Percentiles rank a stretch among this genome's conserved stretches.
These are phyloP conservation scores for Microtus californicus DNA, from an alignment of 2,797 vertebrate genomes.

Conservation along the genomic window DNA sequence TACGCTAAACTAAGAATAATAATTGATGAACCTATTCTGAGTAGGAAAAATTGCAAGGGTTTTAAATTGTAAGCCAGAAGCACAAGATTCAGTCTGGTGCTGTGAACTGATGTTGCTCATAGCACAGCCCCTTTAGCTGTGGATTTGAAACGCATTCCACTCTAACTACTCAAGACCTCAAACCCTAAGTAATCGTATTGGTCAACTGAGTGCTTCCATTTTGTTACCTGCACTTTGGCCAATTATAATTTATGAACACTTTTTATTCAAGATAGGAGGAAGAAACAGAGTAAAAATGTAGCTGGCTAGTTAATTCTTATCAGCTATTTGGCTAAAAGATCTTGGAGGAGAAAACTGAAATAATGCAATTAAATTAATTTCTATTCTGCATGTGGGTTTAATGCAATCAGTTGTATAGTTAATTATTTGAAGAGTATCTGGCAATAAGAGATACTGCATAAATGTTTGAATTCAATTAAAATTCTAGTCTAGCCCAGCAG, in stretches of 20 bases:
- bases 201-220: slow-evolving; percentile 1
- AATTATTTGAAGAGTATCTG: background rate
- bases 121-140: background rate
- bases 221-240: slow-evolving; percentile 17
- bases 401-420: background rate
- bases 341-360: background rate
- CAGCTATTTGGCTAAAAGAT: background rate
- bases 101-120: background rate
- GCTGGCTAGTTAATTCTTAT: slow-evolving; percentile 30
- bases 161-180: background rate
- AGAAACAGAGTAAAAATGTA: background rate
- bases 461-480: slow-evolving; percentile 21
- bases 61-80: background rate
- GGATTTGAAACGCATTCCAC: background rate
- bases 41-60: background rate
- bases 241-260: background rate
- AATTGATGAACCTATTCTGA: background rate
- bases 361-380: slow-evolving; percentile 1
- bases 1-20: background rate
- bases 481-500: background rate
- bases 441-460: background rate
- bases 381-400: background rate
- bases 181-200: background rate
- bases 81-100: background rate
- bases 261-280: slow-evolving; percentile 46